Conservation (phyloP, 2,113 vertebrate species). For the Pangasianodon hypophthalmus region DNA sequence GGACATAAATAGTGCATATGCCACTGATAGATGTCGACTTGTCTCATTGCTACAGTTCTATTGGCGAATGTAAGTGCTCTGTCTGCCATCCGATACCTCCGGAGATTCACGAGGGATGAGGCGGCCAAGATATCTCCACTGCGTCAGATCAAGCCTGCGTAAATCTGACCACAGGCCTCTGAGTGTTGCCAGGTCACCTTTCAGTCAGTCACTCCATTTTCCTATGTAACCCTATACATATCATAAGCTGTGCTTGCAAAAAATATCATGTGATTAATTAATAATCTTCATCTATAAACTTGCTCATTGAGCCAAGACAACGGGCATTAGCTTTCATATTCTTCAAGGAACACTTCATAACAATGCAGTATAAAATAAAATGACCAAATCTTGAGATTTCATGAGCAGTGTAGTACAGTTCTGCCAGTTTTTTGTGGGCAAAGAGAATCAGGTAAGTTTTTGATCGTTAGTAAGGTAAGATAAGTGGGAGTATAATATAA, state of each 20-base stretch:
- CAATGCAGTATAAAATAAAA: constrained; percentile 13
- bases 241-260: constrained; percentile 14
- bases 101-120: constrained; percentile 69
- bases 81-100: constrained; percentile 90
- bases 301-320: background rate
- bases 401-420: too few species aligned
- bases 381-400: constrained; percentile 48
- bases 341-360: background rate
- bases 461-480: background rate
- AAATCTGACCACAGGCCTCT: constrained; percentile 17
- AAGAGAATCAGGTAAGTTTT: background rate
- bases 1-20: constrained; percentile 8
- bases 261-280: constrained; percentile 1
- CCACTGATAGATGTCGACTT: constrained; percentile 27
- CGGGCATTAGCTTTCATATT: background rate
- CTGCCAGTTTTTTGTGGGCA: background rate
- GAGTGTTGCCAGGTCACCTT: constrained; percentile 38
- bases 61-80: constrained; percentile 89
- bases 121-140: constrained; percentile 47
- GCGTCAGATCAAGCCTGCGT: constrained; percentile 27
- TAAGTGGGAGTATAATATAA: background rate
- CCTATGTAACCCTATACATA: constrained; percentile 28
- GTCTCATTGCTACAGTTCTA: constrained; percentile 76
- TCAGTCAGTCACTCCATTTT: constrained; percentile 39
- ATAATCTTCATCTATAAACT: background rate